Evolutionary conservation across 2,888 invertebrate genomes (phyloP), one percentile per base, ranked within the genome.

Genomic region (Blastobasis lacticolella): DNA sequence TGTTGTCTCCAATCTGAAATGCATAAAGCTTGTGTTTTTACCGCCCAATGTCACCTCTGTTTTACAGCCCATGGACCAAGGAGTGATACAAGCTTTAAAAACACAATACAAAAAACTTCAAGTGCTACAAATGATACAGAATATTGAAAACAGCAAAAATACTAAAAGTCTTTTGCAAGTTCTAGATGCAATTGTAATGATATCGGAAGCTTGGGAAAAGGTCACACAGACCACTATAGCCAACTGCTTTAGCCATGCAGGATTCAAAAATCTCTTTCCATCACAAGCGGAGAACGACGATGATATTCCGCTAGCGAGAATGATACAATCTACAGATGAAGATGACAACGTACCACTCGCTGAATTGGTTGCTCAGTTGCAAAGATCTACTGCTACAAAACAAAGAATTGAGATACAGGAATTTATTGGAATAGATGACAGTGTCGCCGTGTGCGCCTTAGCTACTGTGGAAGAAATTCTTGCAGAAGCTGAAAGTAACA

Each of bases 141-240:
- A 52, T 48, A 52, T 56, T 54, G 56, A 58, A 50, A 56, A 55
- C 38, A 46, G 44, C 43, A 49, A 54, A 36, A 23, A 55, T 46
- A 48, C 49, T 7, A 57, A 53, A 38, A 57, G 49, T 42, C 49
- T 62, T 51, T 51, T n/a, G n/a, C n/a, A 9, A 38, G 48, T 64
- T 57, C 57, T 65, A 36, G 62, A 64, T 56, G 67, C 65, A 53
- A 64, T 64, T 23, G 23, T 60, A 51, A 62, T 64, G 63, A 57
- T 64, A 52, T 55, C 57, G 49, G 63, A 64, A 63, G 61, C 63
- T 50, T 67, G 63, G 67, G 57, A 63, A 58, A 57, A 61, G 40
- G 57, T 67, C 52, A 53, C 56, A 54, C 55, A 57, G 50, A 56
- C 50, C 45, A 63, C 60, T 52, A 63, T 64, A 58, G 55, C 54